phyloP scores from a whole-genome alignment of 2,113 vertebrate species.

The Etheostoma spectabile region DNA sequence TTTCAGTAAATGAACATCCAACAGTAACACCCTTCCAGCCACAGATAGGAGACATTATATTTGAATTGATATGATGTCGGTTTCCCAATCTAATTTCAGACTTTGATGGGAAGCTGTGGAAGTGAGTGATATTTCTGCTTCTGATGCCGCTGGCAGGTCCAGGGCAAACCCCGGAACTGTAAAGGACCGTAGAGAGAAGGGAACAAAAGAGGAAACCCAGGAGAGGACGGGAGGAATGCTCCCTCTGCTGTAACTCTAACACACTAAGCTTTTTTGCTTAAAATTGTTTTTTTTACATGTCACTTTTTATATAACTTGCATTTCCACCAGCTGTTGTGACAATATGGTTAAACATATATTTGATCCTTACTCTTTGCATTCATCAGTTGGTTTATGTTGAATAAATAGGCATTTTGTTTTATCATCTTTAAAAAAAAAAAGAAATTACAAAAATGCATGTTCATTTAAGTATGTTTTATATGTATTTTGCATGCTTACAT shows the following conservation, averaged over 20 bases:
- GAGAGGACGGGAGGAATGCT: constrained; percentile 70
- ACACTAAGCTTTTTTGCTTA: constrained; percentile 54
- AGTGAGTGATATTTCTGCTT: constrained; percentile 79
- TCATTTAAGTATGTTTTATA: constrained; percentile 47
- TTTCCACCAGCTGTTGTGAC: constrained; percentile 49
- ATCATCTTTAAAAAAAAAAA: not conserved
- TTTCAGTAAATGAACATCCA: not conserved
- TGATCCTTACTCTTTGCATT: constrained; percentile 36
- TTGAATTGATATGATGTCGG: not conserved
- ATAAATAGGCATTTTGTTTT: constrained; percentile 17
- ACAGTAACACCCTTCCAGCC: not conserved
- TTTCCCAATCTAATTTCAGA: constrained; percentile 80
- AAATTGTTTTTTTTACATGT: constrained; percentile 28
- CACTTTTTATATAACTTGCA: constrained; percentile 22
- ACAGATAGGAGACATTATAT: not conserved
- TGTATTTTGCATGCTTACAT: constrained; percentile 51
- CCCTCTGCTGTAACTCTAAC: constrained; percentile 72
- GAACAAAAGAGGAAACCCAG: constrained; percentile 42
- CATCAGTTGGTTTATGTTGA: constrained; percentile 30
- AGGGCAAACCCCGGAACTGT: constrained; percentile 81
- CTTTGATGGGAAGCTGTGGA: constrained; percentile 92
- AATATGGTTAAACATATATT: constrained; percentile 38
- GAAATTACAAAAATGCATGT: constrained; percentile 48
- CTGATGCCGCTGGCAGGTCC: constrained; percentile 92
- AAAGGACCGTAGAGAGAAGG: constrained; percentile 29